Base-by-base conservation (phyloP, 2,797 vertebrate genomes). In the Lepilemur septentrionalis region DNA sequence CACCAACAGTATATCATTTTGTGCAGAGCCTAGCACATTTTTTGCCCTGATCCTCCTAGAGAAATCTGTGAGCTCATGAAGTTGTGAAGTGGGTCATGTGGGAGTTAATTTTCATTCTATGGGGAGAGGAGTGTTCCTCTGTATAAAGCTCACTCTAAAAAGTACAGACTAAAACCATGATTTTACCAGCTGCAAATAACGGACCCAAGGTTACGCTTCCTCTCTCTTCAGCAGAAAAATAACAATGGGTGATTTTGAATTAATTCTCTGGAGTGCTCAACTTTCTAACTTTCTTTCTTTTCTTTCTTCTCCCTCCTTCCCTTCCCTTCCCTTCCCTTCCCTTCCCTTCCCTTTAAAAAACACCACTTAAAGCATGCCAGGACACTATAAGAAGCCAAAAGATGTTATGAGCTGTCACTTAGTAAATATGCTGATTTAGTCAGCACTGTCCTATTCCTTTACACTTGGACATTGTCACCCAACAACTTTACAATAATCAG, bases 111-210 rank as follows among this genome's bases (percentile, higher is more conserved):
- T 93, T 13, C 7, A 82, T 70, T 43, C 61, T 95, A 11, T 55
- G 6, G 0, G 6, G 10, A 75, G 12, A 15, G 43, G 35, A 41
- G 3, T n/a, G n/a, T 90, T 46, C n/a, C 43, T 95, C 48, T 92
- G 43, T 70, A 32, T 52, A 72, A 82, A 86, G 9, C 38, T 93
- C 61, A 89, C 11, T 91, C 41, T 92, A 38, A 75, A 95, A 93
- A 92, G 25, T 65, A 72, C 93, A 17, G 35, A 32, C 17, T 35
- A 50, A 93, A 87, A 20, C 30, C 18, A 78, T 20, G 38, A 81
- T 83, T 90, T 86, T 80, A 55, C 32, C 38, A 75, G 43, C 35
- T 28, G 46, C 17, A 55, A 65, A 41, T 35, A 83, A 81, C 5
- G 43, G 93, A n/a, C 10, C 52, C 14, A 43, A 52, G 22, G 38